Percentiles rank a stretch among this genome's conserved stretches.
These are phyloP conservation scores for Deladenus siricidicola DNA, from an alignment of 2,888 invertebrate species.

Conservation along the genomic window DNA sequence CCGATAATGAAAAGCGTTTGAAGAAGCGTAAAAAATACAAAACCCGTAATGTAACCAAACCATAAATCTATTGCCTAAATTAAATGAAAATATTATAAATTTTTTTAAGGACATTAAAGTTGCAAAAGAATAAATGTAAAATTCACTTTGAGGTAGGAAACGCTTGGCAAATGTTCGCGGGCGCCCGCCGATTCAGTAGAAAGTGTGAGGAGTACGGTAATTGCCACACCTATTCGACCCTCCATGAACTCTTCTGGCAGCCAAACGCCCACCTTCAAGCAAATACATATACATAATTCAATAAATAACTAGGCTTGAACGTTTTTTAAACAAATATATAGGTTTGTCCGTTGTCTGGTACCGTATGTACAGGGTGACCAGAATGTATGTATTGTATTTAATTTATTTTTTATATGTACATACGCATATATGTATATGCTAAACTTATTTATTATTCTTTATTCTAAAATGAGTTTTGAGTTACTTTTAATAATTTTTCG, in stretches of 20 bases:
- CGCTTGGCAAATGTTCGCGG: constrained; percentile 50
- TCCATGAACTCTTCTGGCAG: constrained; percentile 53
- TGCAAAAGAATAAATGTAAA: neutral
- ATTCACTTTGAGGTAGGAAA: constrained; percentile 50
- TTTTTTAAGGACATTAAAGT: neutral
- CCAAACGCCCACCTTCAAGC: constrained; percentile 51
- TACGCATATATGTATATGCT: no score
- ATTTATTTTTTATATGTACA: no score
- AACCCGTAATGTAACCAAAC: constrained; percentile 53
- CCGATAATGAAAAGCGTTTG: constrained; percentile 53
- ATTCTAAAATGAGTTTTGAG: no score
- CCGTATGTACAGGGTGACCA: no score
- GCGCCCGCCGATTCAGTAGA: constrained; percentile 53
- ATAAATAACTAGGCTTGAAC: no score
- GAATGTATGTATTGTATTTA: no score
- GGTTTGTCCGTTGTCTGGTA: no score
- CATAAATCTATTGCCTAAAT: constrained; percentile 52
- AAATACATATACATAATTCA: no score
- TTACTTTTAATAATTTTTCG: no score
- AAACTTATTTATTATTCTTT: no score
- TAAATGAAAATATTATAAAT: neutral
- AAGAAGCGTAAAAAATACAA: constrained; percentile 52
- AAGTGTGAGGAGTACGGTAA: constrained; percentile 50
- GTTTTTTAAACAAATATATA: no score
- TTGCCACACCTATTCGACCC: constrained; percentile 52